phyloP scores from a whole-genome alignment of 2,797 vertebrate species.

The Sternotherus odoratus region DNA sequence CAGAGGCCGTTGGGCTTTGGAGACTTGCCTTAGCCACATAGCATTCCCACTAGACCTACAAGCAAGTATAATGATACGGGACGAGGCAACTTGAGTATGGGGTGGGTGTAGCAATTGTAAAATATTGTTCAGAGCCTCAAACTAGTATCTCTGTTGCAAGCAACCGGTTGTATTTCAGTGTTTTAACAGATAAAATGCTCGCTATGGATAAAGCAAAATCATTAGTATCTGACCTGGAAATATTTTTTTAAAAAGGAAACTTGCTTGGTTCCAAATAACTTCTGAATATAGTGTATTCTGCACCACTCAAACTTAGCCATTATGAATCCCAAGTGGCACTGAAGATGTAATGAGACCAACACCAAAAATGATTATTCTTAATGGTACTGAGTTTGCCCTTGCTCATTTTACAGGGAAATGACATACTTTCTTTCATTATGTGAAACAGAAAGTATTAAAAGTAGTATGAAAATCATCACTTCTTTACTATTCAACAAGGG shows the following conservation, averaged over 20 bases:
- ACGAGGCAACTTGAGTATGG: background rate
- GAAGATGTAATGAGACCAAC: slow-evolving; percentile 36
- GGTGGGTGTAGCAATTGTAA: background rate
- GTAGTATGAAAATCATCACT: background rate
- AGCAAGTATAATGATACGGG: slow-evolving; percentile 5
- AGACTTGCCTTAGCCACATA: slow-evolving; percentile 11
- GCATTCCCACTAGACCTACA: background rate
- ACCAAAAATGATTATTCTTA: slow-evolving; percentile 27
- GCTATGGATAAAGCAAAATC: slow-evolving; percentile 2
- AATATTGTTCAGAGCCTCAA: background rate
- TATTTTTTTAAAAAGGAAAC: background rate
- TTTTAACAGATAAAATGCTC: background rate
- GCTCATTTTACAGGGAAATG: background rate
- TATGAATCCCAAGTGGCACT: slow-evolving; percentile 34
- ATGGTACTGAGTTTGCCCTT: background rate
- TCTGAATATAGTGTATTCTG: background rate
- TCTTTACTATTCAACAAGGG: background rate
- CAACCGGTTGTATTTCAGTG: background rate
- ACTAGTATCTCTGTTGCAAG: fast-evolving
- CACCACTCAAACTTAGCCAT: background rate
- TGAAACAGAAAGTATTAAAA: background rate
- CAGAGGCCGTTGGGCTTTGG: slow-evolving; percentile 42
- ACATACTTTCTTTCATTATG: background rate
- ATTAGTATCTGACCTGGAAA: slow-evolving; percentile 23
- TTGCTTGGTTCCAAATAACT: background rate